These are phyloP conservation scores for Numida meleagris DNA, from an alignment of 2,113 vertebrate genomes.

Conservation along the genomic window DNA sequence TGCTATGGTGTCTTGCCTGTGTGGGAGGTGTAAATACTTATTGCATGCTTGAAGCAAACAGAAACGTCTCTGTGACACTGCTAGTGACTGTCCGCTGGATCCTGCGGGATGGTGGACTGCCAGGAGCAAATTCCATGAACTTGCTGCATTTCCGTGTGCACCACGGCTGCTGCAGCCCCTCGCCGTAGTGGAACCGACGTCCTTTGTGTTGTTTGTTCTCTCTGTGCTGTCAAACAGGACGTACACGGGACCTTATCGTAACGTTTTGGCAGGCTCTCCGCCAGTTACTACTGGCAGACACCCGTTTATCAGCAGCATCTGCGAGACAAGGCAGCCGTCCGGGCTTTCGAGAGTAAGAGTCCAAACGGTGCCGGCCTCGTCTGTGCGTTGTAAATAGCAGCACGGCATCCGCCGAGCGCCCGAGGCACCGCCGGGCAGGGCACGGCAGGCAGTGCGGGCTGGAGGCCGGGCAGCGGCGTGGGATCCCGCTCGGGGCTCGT, in stretches of 20 bases:
- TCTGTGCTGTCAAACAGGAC: not conserved
- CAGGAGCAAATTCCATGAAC: not conserved
- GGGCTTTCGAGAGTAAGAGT: not conserved
- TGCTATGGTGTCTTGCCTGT: not conserved
- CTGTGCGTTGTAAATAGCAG: not conserved
- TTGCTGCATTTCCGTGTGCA: not conserved
- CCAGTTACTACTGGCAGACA: not conserved
- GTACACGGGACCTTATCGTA: not conserved
- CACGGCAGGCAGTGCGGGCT: not conserved
- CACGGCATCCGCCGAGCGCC: not conserved
- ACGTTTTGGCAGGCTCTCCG: not conserved
- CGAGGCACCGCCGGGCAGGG: not conserved
- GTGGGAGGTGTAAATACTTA: not conserved
- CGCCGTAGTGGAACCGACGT: not conserved
- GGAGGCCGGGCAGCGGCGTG: no score
- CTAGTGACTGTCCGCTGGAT: not conserved
- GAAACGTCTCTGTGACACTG: not conserved
- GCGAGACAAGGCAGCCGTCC: not conserved
- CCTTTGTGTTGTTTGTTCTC: not conserved
- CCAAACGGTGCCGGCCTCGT: not conserved
- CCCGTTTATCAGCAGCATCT: not conserved
- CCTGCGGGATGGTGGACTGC: fast-evolving
- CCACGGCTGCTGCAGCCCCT: not conserved
- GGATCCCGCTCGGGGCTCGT: not conserved
- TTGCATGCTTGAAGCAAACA: not conserved